These are phyloP conservation scores for Donacobius atricapilla DNA, from an alignment of 2,113 vertebrate genomes.

Conservation along the genomic window DNA sequence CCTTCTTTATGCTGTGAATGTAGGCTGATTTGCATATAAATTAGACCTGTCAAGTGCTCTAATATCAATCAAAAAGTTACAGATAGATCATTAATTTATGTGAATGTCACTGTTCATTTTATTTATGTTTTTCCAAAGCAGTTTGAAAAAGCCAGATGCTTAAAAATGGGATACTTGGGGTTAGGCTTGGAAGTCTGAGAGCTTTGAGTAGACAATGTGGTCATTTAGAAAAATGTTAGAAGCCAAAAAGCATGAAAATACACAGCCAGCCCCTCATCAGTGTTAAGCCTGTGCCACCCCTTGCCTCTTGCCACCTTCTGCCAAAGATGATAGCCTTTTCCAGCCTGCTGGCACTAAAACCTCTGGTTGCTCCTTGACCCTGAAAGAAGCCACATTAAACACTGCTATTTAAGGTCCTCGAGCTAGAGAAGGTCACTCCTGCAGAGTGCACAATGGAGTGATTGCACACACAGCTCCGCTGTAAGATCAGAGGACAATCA, in stretches of 20 bases:
- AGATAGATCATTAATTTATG: conserved; percentile 42
- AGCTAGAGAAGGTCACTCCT: neutral
- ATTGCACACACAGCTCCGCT: neutral
- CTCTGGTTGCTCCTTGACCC: neutral
- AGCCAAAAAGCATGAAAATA: neutral
- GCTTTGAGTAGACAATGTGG: neutral
- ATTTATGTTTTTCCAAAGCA: neutral
- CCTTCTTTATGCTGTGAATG: neutral
- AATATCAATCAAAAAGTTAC: conserved; percentile 32
- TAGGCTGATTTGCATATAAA: conserved; percentile 53
- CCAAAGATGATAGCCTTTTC: neutral
- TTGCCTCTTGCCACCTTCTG: neutral
- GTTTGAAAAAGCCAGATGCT: neutral
- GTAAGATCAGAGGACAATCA: neutral
- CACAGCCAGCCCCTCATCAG: neutral
- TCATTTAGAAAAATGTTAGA: neutral
- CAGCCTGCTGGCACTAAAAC: neutral
- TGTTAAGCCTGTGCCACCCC: neutral
- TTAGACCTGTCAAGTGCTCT: conserved; percentile 20
- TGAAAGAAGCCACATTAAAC: neutral
- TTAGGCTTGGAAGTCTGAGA: neutral
- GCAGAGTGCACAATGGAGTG: neutral
- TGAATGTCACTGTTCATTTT: neutral
- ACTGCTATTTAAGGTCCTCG: neutral
- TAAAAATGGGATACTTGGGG: neutral